A percentile compares a stretch with the other conserved stretches of the same genome.
phyloP scores from a whole-genome alignment of 2,888 invertebrate species.

The Galeopsomyia nigrocyanea region DNA sequence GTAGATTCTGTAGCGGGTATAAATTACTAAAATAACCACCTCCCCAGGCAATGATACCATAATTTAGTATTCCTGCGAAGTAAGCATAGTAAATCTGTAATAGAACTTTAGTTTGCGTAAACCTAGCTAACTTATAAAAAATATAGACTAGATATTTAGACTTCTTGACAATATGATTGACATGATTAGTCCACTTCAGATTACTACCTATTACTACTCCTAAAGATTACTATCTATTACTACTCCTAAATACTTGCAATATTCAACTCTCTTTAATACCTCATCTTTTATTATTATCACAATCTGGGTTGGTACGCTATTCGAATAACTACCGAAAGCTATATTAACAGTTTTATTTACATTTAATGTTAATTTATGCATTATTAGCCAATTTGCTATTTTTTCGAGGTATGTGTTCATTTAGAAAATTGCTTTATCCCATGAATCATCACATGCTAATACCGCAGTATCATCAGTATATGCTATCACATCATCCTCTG shows the following conservation, averaged over 20 bases:
- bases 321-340: slow-evolving; percentile 26
- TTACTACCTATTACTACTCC: no score
- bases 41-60: background rate
- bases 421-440: background rate
- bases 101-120: background rate
- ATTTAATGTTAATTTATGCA: slow-evolving; percentile 22
- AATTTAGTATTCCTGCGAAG: slow-evolving; percentile 10
- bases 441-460: slow-evolving; percentile 6
- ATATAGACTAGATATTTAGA: slow-evolving; percentile 4
- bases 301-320: slow-evolving; percentile 18
- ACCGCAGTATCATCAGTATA: slow-evolving; percentile 36
- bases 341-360: slow-evolving; percentile 23
- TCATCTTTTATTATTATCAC: background rate
- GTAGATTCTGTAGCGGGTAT: background rate
- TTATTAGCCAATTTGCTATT: slow-evolving; percentile 12
- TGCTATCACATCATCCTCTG: background rate
- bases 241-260: slow-evolving; percentile 21
- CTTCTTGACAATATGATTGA: background rate
- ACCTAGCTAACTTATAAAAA: background rate
- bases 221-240: slow-evolving; percentile 8
- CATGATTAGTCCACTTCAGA: slow-evolving; percentile 2
- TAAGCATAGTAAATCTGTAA: background rate
- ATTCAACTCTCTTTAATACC: slow-evolving; percentile 16
- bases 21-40: slow-evolving; percentile 1
- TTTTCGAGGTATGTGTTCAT: slow-evolving; percentile 2